Conservation (phyloP, 2,113 vertebrate species). For the Bagarius yarrelli region DNA sequence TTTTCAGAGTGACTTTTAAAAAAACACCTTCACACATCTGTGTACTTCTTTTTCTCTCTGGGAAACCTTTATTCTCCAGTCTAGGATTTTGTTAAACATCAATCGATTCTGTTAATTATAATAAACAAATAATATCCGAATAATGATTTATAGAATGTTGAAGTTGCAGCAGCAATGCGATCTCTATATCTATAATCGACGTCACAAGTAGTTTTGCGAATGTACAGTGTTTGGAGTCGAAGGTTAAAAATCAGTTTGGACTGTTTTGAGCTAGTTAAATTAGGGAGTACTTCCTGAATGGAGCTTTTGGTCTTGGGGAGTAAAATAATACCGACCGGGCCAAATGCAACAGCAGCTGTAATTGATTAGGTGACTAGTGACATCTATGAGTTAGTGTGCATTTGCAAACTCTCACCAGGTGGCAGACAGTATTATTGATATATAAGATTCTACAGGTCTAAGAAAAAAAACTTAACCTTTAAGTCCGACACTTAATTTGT, state of each 20-base stretch:
- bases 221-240: constrained; percentile 1
- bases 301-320: constrained; percentile 34
- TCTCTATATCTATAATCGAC: background rate
- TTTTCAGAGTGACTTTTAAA: too few species aligned
- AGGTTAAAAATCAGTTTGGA: constrained; percentile 48
- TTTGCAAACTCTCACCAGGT: background rate
- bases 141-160: constrained; percentile 23
- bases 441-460: background rate
- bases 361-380: constrained; percentile 5
- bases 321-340: constrained; percentile 54
- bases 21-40: too few species aligned
- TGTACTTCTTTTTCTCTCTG: too few species aligned
- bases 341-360: constrained; percentile 54
- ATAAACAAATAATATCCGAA: too few species aligned
- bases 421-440: background rate
- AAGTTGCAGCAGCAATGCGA: constrained; percentile 10
- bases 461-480: background rate
- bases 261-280: constrained; percentile 52
- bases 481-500: constrained; percentile 40
- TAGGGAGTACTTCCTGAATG: constrained; percentile 59
- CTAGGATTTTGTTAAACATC: too few species aligned
- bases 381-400: constrained; percentile 13
- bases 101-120: too few species aligned
- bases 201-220: constrained; percentile 1
- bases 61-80: too few species aligned